Conservation (phyloP, 2,113 vertebrate genomes). For the Tautogolabrus adspersus region DNA sequence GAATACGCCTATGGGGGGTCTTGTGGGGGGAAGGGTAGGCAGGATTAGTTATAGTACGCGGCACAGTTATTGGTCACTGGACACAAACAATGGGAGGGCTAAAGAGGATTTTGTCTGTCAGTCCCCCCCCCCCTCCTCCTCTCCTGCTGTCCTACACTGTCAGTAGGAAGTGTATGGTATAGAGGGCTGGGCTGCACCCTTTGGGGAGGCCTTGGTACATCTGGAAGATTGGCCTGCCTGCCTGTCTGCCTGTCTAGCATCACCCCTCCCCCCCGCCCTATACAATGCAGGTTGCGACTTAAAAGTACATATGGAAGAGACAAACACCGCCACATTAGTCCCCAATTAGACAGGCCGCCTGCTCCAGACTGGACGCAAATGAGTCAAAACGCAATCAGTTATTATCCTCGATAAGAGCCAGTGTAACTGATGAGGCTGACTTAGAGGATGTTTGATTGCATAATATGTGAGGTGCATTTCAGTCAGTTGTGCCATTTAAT, state of each 20-base stretch:
- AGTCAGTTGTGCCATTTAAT: slow-evolving; percentile 38
- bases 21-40: slow-evolving; percentile 64
- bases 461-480: slow-evolving; percentile 55
- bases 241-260: slow-evolving; percentile 62
- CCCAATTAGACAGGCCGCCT: slow-evolving; percentile 37
- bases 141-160: slow-evolving; percentile 68
- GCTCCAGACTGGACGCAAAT: slow-evolving; percentile 6
- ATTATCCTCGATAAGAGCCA: background rate
- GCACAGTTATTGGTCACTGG: slow-evolving; percentile 83
- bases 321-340: slow-evolving; percentile 52
- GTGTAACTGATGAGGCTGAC: slow-evolving; percentile 15
- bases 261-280: slow-evolving; percentile 47
- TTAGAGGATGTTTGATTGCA: slow-evolving; percentile 30
- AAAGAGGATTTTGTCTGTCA: slow-evolving; percentile 80
- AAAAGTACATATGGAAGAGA: slow-evolving; percentile 71
- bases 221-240: slow-evolving; percentile 72
- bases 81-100: slow-evolving; percentile 83
- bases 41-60: slow-evolving; percentile 79
- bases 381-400: background rate
- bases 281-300: slow-evolving; percentile 47
- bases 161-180: slow-evolving; percentile 61
- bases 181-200: slow-evolving; percentile 55
- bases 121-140: slow-evolving; percentile 55
- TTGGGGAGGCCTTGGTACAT: slow-evolving; percentile 68
- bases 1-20: slow-evolving; percentile 70